Conservation (phyloP, 2,888 invertebrate species). For the Patella ulyssiponensis region DNA sequence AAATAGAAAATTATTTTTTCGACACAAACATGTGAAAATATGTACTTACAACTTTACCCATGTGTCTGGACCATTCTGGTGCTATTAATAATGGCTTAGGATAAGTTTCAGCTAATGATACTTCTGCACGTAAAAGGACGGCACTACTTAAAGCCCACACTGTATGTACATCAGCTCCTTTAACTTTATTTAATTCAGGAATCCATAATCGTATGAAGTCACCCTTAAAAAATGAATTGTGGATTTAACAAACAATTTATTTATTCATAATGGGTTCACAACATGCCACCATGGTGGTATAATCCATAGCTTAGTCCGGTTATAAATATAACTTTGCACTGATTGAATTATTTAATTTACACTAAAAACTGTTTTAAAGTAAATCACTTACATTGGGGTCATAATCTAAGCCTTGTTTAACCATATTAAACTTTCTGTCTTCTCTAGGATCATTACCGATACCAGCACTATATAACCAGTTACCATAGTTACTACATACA, state of each 20-base stretch:
- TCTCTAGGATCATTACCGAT: constrained; percentile 71
- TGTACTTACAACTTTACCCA: constrained; percentile 40
- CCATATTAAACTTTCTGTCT: constrained; percentile 66
- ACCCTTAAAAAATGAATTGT: constrained; percentile 54
- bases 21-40: not conserved
- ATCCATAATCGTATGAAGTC: constrained; percentile 69
- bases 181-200: constrained; percentile 62
- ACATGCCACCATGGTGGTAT: too few species aligned
- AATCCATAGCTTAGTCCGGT: too few species aligned
- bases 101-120: constrained; percentile 59
- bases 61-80: constrained; percentile 60
- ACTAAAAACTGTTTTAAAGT: not conserved
- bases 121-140: constrained; percentile 44
- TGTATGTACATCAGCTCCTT: constrained; percentile 56
- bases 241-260: too few species aligned
- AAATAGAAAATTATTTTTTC: too few species aligned
- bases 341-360: too few species aligned
- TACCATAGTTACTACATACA: constrained; percentile 72
- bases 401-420: constrained; percentile 67
- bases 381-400: constrained; percentile 53
- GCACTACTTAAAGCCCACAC: constrained; percentile 55
- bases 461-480: constrained; percentile 72
- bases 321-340: too few species aligned
- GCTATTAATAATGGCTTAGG: constrained; percentile 61
- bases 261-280: too few species aligned